phyloP scores from a whole-genome alignment of 2,888 invertebrate species.

The Trissolcus brochymenae region DNA sequence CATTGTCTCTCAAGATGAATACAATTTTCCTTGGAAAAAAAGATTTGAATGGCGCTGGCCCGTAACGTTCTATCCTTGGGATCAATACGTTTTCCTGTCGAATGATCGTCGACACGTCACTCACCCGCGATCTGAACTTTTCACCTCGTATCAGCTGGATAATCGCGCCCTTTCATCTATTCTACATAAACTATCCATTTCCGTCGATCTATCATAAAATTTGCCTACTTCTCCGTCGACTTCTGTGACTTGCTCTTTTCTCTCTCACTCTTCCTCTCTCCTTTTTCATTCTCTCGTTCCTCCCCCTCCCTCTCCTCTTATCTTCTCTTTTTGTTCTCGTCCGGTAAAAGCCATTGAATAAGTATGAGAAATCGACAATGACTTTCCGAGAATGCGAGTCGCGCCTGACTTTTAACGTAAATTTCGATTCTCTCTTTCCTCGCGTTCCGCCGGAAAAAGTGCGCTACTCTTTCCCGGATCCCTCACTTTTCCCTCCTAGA shows the following conservation, averaged over 20 bases:
- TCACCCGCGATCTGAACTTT: conserved; percentile 50
- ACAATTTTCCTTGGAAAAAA: conserved; percentile 41
- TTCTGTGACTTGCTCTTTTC: not conserved
- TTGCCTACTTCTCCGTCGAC: conserved; percentile 35
- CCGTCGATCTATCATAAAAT: conserved; percentile 52
- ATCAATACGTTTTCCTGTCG: conserved; percentile 44
- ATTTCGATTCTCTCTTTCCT: conserved; percentile 62
- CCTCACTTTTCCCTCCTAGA: conserved; percentile 58
- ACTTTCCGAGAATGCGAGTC: conserved; percentile 68
- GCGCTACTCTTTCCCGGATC: conserved; percentile 62
- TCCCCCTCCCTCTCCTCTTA: conserved; percentile 9
- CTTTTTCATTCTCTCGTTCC: not conserved
- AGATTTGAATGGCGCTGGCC: conserved; percentile 22
- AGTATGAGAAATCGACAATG: conserved; percentile 72
- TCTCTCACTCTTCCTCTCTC: not conserved
- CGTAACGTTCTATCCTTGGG: conserved; percentile 18
- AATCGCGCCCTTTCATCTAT: conserved; percentile 51
- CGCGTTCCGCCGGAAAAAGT: conserved; percentile 61
- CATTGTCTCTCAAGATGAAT: conserved; percentile 22
- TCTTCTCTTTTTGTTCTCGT: conserved; percentile 21
- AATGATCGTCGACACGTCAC: conserved; percentile 36
- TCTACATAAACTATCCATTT: conserved; percentile 58
- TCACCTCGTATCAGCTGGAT: conserved; percentile 47
- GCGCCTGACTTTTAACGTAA: conserved; percentile 68
- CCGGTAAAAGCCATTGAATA: conserved; percentile 64